Conservation (phyloP, 2,888 invertebrate species). For the Drosophila prostipennis region DNA sequence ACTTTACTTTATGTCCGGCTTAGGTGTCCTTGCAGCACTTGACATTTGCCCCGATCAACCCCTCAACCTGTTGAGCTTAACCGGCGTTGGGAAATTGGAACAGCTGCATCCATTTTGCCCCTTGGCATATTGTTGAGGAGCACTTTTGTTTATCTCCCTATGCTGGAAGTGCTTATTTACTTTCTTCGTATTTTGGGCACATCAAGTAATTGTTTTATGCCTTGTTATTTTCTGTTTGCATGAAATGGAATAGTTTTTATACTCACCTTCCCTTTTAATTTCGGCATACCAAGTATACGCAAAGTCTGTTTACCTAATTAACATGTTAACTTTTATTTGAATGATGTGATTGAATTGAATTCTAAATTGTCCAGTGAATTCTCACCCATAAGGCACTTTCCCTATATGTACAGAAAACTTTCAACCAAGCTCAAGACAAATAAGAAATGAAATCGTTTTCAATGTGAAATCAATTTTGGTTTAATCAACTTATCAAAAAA, state of each 20-base stretch:
- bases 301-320: conserved; percentile 1
- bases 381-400: conserved; percentile 39
- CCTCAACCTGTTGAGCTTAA: conserved; percentile 28
- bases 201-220: no score
- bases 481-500: conserved; percentile 44
- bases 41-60: conserved; percentile 33
- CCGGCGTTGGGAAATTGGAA: conserved; percentile 12
- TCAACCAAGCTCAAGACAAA: not conserved
- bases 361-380: conserved; percentile 39
- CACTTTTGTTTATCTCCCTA: conserved; percentile 10
- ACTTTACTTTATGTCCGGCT: conserved; percentile 16
- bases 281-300: not conserved
- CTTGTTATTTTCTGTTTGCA: not conserved
- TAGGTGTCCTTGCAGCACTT: conserved; percentile 33
- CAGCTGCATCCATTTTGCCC: conserved; percentile 22
- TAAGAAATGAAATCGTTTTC: not conserved
- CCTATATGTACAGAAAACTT: conserved; percentile 18
- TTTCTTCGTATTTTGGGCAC: not conserved
- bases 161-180: conserved; percentile 7
- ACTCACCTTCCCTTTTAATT: not conserved
- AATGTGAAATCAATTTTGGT: conserved; percentile 28
- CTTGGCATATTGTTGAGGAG: conserved; percentile 15
- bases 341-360: conserved; percentile 29
- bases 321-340: conserved; percentile 31
- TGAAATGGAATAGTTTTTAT: not conserved